Conservation (phyloP, 2,888 invertebrate genomes). For the Parnassius glacialis region DNA sequence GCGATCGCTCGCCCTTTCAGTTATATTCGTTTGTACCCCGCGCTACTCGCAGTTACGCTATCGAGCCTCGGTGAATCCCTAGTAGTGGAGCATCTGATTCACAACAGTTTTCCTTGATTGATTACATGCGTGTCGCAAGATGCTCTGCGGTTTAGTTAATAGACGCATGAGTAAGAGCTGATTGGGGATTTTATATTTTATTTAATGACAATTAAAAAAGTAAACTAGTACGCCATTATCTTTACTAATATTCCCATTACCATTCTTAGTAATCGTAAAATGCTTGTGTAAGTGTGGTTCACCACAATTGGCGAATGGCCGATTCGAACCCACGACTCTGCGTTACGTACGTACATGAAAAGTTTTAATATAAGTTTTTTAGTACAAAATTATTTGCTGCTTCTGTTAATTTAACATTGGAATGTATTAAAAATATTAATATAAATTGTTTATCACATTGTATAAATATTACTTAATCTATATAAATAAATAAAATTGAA, state of each 20-base stretch:
- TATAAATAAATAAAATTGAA: no score
- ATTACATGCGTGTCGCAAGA: constrained; percentile 3
- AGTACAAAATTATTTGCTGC: no score
- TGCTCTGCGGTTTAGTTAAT: background rate
- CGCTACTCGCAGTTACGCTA: background rate
- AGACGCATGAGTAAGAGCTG: background rate
- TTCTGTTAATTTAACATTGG: no score
- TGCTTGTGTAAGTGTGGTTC: background rate
- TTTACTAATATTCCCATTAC: background rate
- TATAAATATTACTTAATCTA: no score
- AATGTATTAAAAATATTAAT: no score
- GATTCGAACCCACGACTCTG: no score
- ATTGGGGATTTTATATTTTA: background rate
- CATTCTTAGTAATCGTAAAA: background rate
- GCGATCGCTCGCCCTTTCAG: background rate
- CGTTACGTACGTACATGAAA: no score
- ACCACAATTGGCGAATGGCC: background rate
- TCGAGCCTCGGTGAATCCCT: constrained; percentile 12
- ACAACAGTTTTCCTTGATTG: constrained; percentile 13
- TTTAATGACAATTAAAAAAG: background rate
- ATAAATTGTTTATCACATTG: no score
- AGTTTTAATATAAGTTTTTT: no score
- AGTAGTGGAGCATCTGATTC: background rate
- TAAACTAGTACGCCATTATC: background rate
- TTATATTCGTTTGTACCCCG: constrained; percentile 3